phyloP scores from a whole-genome alignment of 2,797 vertebrate genomes.

The Sebastes hubbsi region DNA sequence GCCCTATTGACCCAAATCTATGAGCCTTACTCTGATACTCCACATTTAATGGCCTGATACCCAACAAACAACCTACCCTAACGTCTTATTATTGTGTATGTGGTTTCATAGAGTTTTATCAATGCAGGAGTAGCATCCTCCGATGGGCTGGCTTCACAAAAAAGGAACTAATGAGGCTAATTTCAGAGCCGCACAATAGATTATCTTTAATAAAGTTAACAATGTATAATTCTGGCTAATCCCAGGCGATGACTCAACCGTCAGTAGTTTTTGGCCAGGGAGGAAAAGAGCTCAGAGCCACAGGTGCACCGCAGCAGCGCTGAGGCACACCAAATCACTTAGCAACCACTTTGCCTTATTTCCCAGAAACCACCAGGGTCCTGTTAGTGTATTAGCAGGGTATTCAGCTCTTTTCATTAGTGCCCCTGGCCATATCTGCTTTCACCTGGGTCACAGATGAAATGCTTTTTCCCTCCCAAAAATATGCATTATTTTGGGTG shows the following conservation, averaged over 20 bases:
- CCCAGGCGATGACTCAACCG: conserved; percentile 37
- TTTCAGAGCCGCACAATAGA: conserved; percentile 15
- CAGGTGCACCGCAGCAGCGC: conserved; percentile 70
- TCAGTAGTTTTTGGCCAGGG: conserved; percentile 16
- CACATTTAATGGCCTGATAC: too few species aligned
- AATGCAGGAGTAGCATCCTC: neutral
- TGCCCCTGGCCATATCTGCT: conserved; percentile 50
- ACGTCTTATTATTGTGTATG: neutral
- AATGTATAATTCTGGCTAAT: conserved; percentile 37
- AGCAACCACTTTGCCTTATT: conserved; percentile 75
- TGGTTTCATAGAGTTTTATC: neutral
- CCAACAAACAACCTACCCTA: neutral
- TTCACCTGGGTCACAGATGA: conserved; percentile 61
- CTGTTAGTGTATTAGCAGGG: conserved; percentile 71
- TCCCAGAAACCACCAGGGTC: conserved; percentile 68
- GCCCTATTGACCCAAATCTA: too few species aligned
- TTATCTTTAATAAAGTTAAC: conserved; percentile 27
- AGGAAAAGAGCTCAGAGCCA: conserved; percentile 58
- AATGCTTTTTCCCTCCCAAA: conserved; percentile 16
- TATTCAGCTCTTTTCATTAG: conserved; percentile 69
- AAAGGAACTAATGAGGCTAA: conserved; percentile 16
- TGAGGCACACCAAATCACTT: conserved; percentile 70
- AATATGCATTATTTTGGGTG: neutral
- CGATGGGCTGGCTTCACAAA: neutral
- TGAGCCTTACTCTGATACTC: too few species aligned